Evolutionary conservation across 2,888 invertebrate genomes (phyloP).

Genomic region (Lithophane socia): DNA sequence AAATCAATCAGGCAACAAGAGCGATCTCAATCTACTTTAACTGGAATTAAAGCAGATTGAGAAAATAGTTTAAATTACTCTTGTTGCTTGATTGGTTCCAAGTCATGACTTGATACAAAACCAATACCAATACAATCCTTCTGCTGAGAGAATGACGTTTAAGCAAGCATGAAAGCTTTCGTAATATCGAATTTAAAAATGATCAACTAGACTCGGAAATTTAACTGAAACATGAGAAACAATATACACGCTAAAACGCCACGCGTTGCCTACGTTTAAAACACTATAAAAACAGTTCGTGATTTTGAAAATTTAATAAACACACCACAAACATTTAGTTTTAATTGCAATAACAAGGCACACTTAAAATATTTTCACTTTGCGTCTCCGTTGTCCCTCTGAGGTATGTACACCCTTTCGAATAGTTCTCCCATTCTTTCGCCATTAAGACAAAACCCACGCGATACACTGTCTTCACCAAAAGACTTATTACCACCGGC

Average conservation of each 20-base stretch:
- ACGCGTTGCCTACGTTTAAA: neutral
- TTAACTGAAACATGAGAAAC: neutral
- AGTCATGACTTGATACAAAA: neutral
- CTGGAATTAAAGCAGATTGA: too few species aligned
- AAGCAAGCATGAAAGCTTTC: neutral
- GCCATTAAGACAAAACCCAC: slow-evolving; percentile 80
- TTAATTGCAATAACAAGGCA: slow-evolving; percentile 40
- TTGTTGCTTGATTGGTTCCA: too few species aligned
- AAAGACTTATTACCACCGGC: slow-evolving; percentile 75
- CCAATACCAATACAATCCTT: neutral
- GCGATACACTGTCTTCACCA: slow-evolving; percentile 74
- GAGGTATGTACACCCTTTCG: slow-evolving; percentile 83
- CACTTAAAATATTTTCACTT: slow-evolving; percentile 65
- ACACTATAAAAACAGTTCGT: slow-evolving; percentile 20
- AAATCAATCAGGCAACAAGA: neutral
- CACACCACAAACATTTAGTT: slow-evolving; percentile 50
- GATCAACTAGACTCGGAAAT: too few species aligned
- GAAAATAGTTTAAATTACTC: too few species aligned
- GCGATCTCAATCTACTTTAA: neutral
- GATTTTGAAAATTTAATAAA: slow-evolving; percentile 50
- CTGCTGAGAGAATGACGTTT: neutral
- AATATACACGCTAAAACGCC: neutral
- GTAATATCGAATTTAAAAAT: neutral
- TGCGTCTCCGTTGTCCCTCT: slow-evolving; percentile 77
- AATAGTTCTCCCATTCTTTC: slow-evolving; percentile 83